These are phyloP conservation scores for Montipora cactus DNA, from an alignment of 64 coral and sea anemone species.

Conservation along the genomic window DNA sequence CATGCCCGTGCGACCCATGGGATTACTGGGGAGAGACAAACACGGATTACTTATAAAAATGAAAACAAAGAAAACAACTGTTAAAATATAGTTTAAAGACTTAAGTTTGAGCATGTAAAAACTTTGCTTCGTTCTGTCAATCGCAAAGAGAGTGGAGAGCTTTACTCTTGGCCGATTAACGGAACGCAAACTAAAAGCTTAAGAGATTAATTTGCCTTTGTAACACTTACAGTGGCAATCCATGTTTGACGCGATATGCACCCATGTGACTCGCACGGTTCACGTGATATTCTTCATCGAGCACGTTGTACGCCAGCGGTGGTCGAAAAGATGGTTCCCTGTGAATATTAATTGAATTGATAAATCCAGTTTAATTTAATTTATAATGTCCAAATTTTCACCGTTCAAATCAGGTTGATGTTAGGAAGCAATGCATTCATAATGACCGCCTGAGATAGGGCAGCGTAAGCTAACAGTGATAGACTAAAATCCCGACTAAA, in stretches of 20 bases:
- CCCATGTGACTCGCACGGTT: constrained; percentile 91
- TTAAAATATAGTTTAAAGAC: not conserved
- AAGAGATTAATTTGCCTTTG: not conserved
- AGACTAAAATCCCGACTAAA: too few species aligned
- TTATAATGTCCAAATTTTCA: not conserved
- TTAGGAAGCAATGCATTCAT: not conserved
- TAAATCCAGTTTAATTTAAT: too few species aligned
- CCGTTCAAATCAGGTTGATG: not conserved
- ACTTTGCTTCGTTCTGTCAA: too few species aligned
- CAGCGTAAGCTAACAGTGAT: too few species aligned
- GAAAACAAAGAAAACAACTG: not conserved
- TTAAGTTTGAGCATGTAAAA: not conserved
- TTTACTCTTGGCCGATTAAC: not conserved
- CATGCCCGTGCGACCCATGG: constrained; percentile 97
- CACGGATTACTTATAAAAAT: too few species aligned
- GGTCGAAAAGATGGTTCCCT: constrained; percentile 64
- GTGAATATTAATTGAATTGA: not conserved
- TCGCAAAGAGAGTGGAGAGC: too few species aligned
- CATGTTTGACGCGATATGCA: constrained; percentile 74
- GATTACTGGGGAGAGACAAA: constrained; percentile 73
- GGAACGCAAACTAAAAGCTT: too few species aligned
- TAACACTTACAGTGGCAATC: constrained; percentile 77
- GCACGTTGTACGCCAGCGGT: constrained; percentile 74
- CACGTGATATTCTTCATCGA: constrained; percentile 81
- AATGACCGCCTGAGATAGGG: too few species aligned